Evolutionary conservation across 2,888 invertebrate genomes (phyloP), one percentile per base, ranked within the genome.

Genomic region (Temnothorax unifasciatus): DNA sequence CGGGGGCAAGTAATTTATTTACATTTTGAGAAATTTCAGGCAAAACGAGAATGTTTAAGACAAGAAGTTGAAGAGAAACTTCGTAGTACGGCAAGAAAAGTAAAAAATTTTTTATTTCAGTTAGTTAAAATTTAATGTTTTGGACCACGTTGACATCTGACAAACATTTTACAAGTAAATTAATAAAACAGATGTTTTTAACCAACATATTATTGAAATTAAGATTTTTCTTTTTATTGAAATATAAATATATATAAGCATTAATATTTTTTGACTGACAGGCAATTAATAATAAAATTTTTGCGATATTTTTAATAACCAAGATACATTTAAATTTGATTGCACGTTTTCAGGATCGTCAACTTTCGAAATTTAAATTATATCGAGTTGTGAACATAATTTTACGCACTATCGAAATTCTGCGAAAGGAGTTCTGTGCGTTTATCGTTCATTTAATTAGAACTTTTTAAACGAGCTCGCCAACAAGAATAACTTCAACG

Each of bases 391-490:
- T 25, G 18, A 59, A 71, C 29, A 18, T 34, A 59, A 81, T 81
- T 81, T 71, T 59, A 71, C 47, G 71, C 71, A 81, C 13, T 57
- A 57, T 59, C 59, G 47, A 81, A 69, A 81, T 81, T 71, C 21
- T 61, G 47, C 18, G 47, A 81, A 71, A 38, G 34, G 47, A 59
- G 59, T 81, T 61, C 25, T 38, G 34, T 34, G 59, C 34, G 59
- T 71, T 81, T 18, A 18, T 34, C 59, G 59, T 71, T 76, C 25
- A 76, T 76, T 81, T 81, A 81, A 81, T 81, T 81, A 81, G 59
- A 81, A 81, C 79, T 81, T 71, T 81, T 81, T 81, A 81, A 81
- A 81, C 47, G 59, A 81, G 47, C 44, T 79, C 18, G 34, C 47
- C 59, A 69, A 79, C 79, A 47, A 81, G 47, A 38, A 61, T 61